Evolutionary conservation across 1,140 invertebrate genomes (phyloP).

Genomic region (Plodia interpunctella): DNA sequence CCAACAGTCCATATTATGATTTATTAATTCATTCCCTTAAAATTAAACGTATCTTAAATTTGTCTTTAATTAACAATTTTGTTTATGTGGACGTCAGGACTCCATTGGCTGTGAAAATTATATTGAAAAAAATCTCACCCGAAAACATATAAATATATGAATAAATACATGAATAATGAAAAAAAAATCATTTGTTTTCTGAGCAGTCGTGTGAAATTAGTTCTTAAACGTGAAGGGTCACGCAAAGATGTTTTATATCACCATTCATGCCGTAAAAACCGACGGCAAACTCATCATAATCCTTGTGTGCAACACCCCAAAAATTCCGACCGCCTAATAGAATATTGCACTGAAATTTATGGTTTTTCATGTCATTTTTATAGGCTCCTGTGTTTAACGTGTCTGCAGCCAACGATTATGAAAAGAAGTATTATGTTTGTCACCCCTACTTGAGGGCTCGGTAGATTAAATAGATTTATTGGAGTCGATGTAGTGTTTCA

Average conservation of each 20-base stretch:
- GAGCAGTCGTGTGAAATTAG: no score
- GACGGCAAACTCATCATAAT: not conserved
- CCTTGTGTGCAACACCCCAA: slow-evolving; percentile 5
- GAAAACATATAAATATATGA: no score
- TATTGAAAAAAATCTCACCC: no score
- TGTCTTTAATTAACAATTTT: no score
- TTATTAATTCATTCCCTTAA: no score
- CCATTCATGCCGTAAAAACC: not conserved
- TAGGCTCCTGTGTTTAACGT: slow-evolving; percentile 68
- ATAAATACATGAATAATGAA: no score
- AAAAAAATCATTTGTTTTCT: no score
- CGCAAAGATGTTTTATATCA: not conserved
- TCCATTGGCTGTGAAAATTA: no score
- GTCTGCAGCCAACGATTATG: slow-evolving; percentile 62
- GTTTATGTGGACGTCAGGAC: no score
- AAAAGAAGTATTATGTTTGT: slow-evolving; percentile 54
- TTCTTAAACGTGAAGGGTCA: not conserved
- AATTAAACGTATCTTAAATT: no score
- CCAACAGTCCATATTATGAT: no score
- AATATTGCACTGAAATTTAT: slow-evolving; percentile 61
- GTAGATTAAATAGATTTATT: slow-evolving; percentile 18
- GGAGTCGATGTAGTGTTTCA: slow-evolving; percentile 25
- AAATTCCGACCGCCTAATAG: slow-evolving; percentile 38
- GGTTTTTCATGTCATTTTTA: slow-evolving; percentile 62
- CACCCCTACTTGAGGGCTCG: slow-evolving; percentile 37